Percentiles rank a stretch among this genome's conserved stretches.
Evolutionary conservation across 2,113 vertebrate species (phyloP).

Genomic region (Artemisiospiza belli): DNA sequence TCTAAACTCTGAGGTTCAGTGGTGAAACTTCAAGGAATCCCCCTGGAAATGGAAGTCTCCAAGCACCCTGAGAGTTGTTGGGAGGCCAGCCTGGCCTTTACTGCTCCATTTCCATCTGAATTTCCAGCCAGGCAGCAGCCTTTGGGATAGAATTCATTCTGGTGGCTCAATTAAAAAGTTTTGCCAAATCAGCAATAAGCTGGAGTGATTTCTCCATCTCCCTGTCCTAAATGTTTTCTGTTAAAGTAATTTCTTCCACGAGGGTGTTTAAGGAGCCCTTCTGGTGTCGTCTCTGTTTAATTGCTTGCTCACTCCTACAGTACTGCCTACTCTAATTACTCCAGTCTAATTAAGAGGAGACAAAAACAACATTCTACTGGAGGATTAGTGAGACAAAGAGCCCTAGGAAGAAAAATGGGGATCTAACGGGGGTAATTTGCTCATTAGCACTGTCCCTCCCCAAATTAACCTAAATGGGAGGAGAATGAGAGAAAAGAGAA

Average conservation of each 20-base stretch:
- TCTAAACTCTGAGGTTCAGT: not conserved
- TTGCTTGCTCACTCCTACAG: conserved; percentile 29
- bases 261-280: conserved; percentile 31
- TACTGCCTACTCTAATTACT: conserved; percentile 51
- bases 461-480: conserved; percentile 1
- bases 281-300: conserved; percentile 36
- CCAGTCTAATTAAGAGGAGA: conserved; percentile 16
- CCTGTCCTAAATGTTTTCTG: not conserved
- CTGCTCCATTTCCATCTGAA: not conserved
- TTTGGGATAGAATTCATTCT: not conserved
- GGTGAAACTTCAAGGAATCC: not conserved
- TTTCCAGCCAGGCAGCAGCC: not conserved
- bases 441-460: not conserved
- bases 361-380: not conserved
- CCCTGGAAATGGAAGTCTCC: not conserved
- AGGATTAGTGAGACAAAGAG: not conserved
- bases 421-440: not conserved
- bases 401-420: conserved; percentile 14
- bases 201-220: not conserved
- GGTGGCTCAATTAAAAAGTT: not conserved
- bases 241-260: not conserved
- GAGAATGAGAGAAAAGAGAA: not conserved
- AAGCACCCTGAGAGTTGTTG: fast-evolving
- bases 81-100: not conserved
- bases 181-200: not conserved